Evolutionary conservation across 2,113 vertebrate genomes (phyloP), one percentile per base, ranked within the genome.

Genomic region (Oryzias celebensis): DNA sequence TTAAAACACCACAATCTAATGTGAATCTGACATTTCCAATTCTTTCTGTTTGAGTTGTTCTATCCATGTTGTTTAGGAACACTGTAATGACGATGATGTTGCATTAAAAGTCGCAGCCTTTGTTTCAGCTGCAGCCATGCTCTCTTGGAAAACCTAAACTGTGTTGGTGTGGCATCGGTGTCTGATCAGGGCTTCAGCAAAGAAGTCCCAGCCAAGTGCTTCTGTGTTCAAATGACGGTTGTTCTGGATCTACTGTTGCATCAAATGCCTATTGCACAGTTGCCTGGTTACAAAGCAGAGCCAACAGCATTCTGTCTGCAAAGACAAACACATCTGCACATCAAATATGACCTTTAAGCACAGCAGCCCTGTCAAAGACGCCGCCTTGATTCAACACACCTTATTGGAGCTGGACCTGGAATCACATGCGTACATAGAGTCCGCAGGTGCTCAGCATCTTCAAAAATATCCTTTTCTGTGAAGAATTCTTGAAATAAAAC

Each of bases 271-370:
- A 20, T 68, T 67, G 67, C 44, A 55, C 54, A 58, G 83, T 87
- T 86, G 80, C 86, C 52, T 56, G 68, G 79, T 54, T 69, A 89
- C 80, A 68, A 73, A 63, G 49, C 15, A 60, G 28, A 72, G 72
- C 78, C 73, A 79, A 78, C 72, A 86, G 68, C 50, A 64, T 56
- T 31, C 47, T 68, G 53, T 70, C 66, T 56, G 52, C 60, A 55
- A 65, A 61, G 31, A 75, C 56, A 69, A 71, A 85, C 45, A 77
- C 71, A 68, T 75, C 67, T 62, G 68, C 65, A 76, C 78, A 75
- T 81, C 73, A 87, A 84, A 85, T 46, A 78, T 77, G 77, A 85
- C 78, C 81, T 86, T 84, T 47, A 81, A 23, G 50, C 52, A 41
- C 41, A 44, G 62, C 69, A 47, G 61, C 42, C 72, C 31, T 17